phyloP scores from a whole-genome alignment of 2,888 invertebrate species.

The Dolomedes plantarius region DNA sequence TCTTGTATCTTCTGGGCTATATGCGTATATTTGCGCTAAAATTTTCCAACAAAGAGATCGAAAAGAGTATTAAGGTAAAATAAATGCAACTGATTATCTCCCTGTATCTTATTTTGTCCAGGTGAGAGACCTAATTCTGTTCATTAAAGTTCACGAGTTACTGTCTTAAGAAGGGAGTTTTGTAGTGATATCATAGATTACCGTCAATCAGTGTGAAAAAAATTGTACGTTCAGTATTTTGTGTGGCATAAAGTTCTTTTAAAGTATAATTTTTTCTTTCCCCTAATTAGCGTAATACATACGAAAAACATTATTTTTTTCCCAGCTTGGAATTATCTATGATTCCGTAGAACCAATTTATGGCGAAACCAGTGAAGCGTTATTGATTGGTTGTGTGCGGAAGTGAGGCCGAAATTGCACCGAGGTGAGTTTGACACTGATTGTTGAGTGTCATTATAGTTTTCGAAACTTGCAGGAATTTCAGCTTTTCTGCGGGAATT shows the following conservation, averaged over 20 bases:
- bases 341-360: neutral
- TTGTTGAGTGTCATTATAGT: constrained; percentile 4
- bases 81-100: no score
- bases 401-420: neutral
- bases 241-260: neutral
- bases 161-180: neutral
- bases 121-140: no score
- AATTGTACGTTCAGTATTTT: neutral
- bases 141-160: neutral
- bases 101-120: no score
- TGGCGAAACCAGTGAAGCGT: constrained; percentile 9
- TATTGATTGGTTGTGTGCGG: constrained; percentile 7
- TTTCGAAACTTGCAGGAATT: neutral
- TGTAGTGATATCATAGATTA: neutral
- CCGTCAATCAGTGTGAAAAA: neutral
- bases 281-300: neutral
- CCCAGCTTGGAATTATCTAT: neutral
- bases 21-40: no score
- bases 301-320: neutral
- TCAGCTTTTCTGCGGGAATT: neutral
- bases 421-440: constrained; percentile 4
- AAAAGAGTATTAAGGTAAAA: no score
- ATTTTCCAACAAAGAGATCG: no score
- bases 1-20: no score
- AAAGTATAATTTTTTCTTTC: neutral